phyloP scores from a whole-genome alignment of 2,113 vertebrate genomes.

The Syngnathus floridae region DNA sequence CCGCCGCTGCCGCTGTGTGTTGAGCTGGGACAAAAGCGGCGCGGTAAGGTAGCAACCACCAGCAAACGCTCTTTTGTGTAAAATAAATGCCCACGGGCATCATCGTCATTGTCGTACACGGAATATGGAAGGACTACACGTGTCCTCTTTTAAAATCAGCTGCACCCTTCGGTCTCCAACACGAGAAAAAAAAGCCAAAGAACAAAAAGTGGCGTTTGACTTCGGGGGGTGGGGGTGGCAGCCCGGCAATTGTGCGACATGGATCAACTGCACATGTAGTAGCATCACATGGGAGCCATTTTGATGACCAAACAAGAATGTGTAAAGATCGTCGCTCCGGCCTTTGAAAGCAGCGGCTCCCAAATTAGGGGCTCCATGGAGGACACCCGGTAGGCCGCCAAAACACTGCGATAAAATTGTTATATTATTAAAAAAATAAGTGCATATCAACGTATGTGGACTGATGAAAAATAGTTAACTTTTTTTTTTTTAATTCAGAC shows the following conservation, averaged over 20 bases:
- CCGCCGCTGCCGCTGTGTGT: slow-evolving; percentile 35
- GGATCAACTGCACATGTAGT: not conserved
- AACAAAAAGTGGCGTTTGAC: not conserved
- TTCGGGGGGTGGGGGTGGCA: not conserved
- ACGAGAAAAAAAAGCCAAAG: not conserved
- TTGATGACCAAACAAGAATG: slow-evolving; percentile 56
- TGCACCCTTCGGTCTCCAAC: not conserved
- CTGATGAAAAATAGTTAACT: not conserved
- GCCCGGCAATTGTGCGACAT: not conserved
- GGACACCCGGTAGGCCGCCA: not conserved
- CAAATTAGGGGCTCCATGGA: not conserved
- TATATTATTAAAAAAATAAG: not conserved
- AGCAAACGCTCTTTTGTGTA: slow-evolving; percentile 26
- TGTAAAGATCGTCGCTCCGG: slow-evolving; percentile 27
- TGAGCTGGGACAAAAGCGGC: slow-evolving; percentile 24
- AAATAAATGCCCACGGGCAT: not conserved
- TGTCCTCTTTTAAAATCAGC: not conserved
- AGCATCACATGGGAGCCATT: slow-evolving; percentile 3
- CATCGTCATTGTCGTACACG: not conserved
- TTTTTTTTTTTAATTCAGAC: not conserved
- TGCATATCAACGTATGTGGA: not conserved
- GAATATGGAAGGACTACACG: not conserved
- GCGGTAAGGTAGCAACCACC: slow-evolving; percentile 32
- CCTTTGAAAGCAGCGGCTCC: slow-evolving; percentile 28
- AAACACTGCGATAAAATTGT: not conserved